Base-by-base conservation (phyloP, 2,888 invertebrate species). In the Amiota communis region DNA sequence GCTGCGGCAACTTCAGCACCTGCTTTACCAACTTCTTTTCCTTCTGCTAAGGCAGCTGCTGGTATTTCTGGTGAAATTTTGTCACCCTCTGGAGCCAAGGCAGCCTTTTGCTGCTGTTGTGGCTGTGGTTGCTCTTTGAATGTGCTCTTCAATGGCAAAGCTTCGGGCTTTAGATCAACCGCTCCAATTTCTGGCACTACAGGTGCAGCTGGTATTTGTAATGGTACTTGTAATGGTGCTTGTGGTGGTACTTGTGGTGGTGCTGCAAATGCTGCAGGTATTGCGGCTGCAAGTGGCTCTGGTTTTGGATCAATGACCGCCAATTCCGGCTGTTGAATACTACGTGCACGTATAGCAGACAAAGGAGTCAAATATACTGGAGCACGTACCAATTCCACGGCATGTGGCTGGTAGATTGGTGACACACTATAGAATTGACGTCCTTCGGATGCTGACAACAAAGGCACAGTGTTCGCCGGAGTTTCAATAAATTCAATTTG, bases 311-410 rank as follows among this genome's bases (percentile, higher is more conserved):
- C 77, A 48, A 76, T 76, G 71, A 51, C 74, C 2, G 36, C 36
- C 51, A 72, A 76, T 9, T 80, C 80, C 10, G 77, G 64, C 59
- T 80, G 68, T 8, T 63, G 79, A 74, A 87, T 77, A 75, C 88
- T 87, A 68, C 88, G 88, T 4, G 88, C 87, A 10, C 87, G 84
- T 13, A 88, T 80, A 36, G 86, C 80, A 0, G 82, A 76, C 49
- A 87, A 75, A 63, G 87, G 87, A 69, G 81, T 80, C 56, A 82
- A 75, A 56, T 85, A 79, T 53, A 88, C 78, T 1, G 88, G 88
- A 0, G 81, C 73, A 59, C 86, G 88, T 3, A 88, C 81, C 67
- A 86, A 83, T 75, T 88, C 88, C n/a, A 88, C 83, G 23, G 88
- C 79, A 8, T 88, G 88, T 0, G 86, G 82, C 73, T 75, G 84